A percentile compares a stretch with the other conserved stretches of the same genome.
Evolutionary conservation across 2,888 invertebrate genomes (phyloP).

Genomic region (Margaritifera margaritifera): DNA sequence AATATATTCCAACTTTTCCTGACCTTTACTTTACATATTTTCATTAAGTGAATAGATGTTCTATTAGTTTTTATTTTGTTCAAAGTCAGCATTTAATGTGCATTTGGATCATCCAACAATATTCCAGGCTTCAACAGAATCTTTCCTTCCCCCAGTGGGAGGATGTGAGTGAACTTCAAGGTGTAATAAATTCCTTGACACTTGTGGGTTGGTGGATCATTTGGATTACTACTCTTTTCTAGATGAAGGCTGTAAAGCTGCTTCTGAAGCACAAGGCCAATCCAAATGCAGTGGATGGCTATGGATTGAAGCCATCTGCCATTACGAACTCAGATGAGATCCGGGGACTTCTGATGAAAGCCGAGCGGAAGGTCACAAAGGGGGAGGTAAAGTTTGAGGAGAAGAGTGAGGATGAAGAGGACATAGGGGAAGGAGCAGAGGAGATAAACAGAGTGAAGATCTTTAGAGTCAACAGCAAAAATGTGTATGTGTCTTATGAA

Average conservation of each 20-base stretch:
- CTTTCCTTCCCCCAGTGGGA: not conserved
- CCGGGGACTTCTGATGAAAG: slow-evolving; percentile 39
- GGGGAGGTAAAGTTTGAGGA: slow-evolving; percentile 20
- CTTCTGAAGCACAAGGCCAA: slow-evolving; percentile 51
- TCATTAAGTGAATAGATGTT: too few species aligned
- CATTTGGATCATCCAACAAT: too few species aligned
- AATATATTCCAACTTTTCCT: too few species aligned
- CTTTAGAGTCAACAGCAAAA: slow-evolving; percentile 49
- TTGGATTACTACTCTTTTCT: slow-evolving; percentile 11
- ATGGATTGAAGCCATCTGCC: slow-evolving; percentile 42
- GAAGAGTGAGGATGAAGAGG: slow-evolving; percentile 30
- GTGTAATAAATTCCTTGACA: not conserved
- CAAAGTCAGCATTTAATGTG: too few species aligned
- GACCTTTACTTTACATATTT: too few species aligned
- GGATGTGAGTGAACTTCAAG: not conserved
- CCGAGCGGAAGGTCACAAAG: slow-evolving; percentile 31
- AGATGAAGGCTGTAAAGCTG: slow-evolving; percentile 46
- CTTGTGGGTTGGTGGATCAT: not conserved
- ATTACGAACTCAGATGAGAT: slow-evolving; percentile 50
- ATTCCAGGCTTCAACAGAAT: too few species aligned
- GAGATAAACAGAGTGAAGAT: slow-evolving; percentile 15
- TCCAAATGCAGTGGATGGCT: slow-evolving; percentile 30
- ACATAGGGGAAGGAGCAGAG: slow-evolving; percentile 27
- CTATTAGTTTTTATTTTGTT: too few species aligned
- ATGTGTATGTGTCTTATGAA: slow-evolving; percentile 48